Evolutionary conservation across 2,888 invertebrate species (phyloP).

Genomic region (Ephialtes manifestator): DNA sequence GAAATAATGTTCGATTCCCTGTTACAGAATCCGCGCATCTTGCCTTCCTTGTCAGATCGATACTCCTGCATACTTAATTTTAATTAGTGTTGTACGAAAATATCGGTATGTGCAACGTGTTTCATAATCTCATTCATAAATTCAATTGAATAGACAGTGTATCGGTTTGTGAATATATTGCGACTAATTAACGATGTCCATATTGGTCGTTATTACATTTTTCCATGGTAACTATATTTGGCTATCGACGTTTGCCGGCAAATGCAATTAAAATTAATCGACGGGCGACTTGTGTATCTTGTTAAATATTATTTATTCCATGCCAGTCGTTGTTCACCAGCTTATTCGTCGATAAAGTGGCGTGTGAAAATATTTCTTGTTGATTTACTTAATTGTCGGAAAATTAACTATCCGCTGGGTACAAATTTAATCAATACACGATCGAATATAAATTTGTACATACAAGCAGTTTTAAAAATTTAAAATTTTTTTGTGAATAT

Average conservation of each 20-base stretch:
- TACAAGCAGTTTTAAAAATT: no score
- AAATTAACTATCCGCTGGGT: no score
- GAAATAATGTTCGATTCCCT: constrained; percentile 52
- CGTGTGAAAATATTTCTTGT: background rate
- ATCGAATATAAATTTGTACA: no score
- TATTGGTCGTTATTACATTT: constrained; percentile 37
- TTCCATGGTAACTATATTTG: background rate
- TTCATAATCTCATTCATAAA: constrained; percentile 56
- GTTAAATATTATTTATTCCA: background rate
- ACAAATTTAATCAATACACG: no score
- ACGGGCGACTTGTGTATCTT: background rate
- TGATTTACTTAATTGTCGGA: no score
- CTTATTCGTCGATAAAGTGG: background rate
- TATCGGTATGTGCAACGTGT: background rate
- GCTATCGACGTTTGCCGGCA: background rate
- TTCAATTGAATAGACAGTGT: constrained; percentile 41
- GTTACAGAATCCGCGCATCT: background rate
- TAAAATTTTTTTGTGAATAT: no score
- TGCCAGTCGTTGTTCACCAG: no score
- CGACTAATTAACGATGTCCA: constrained; percentile 49
- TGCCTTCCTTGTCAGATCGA: constrained; percentile 26
- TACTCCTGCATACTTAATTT: constrained; percentile 50
- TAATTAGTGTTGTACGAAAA: constrained; percentile 53
- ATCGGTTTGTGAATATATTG: constrained; percentile 6
- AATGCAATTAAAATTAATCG: constrained; percentile 4